Evolutionary conservation across 2,113 vertebrate genomes (phyloP).

Genomic region (Myrmecobius fasciatus): DNA sequence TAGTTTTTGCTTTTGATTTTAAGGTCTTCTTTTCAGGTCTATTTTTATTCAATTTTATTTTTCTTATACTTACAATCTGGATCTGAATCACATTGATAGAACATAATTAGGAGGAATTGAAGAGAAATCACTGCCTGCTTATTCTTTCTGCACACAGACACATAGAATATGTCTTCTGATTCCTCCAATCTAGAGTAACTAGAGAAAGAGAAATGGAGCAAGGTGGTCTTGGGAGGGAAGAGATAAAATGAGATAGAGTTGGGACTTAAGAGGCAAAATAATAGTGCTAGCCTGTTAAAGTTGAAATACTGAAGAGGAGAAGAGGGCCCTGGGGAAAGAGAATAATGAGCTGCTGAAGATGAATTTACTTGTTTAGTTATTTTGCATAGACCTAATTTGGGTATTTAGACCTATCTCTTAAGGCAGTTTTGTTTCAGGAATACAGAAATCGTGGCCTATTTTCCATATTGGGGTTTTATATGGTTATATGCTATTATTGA

Average conservation of each 20-base stretch:
- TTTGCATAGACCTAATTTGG: too few relatives aligned
- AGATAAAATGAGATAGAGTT: too few relatives aligned
- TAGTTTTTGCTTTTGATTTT: conserved; percentile 11
- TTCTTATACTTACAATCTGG: background rate
- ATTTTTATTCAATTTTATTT: background rate
- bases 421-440: too few relatives aligned
- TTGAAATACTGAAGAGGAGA: too few relatives aligned
- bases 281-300: too few relatives aligned
- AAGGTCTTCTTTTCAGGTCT: background rate
- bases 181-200: background rate
- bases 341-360: too few relatives aligned
- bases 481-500: background rate
- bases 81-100: conserved; percentile 25
- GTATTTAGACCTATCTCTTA: too few relatives aligned
- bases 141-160: background rate
- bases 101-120: conserved; percentile 18
- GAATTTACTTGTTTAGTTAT: too few relatives aligned
- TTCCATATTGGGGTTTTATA: background rate
- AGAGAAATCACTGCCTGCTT: background rate
- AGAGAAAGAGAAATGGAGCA: background rate
- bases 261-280: too few relatives aligned
- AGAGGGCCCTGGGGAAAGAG: too few relatives aligned
- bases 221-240: too few relatives aligned
- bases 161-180: background rate
- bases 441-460: too few relatives aligned